phyloP scores from a whole-genome alignment of 2,888 invertebrate genomes.

The Choreutis nemorana region DNA sequence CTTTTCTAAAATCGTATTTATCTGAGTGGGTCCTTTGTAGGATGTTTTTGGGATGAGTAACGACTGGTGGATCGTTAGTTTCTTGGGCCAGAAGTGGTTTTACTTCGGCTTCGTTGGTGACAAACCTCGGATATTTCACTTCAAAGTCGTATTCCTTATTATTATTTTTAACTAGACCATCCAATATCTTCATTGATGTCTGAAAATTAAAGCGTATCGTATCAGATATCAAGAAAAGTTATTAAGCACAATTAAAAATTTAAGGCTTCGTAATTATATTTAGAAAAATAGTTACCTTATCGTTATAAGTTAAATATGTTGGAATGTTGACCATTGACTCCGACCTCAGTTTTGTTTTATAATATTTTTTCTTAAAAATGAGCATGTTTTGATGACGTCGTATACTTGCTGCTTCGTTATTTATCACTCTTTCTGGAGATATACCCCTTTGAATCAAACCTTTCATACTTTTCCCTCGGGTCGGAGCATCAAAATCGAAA shows the following conservation, averaged over 20 bases:
- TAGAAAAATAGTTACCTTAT: slow-evolving; percentile 57
- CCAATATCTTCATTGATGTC: slow-evolving; percentile 71
- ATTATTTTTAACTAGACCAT: slow-evolving; percentile 49
- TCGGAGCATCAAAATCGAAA: slow-evolving; percentile 35
- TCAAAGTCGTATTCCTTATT: slow-evolving; percentile 27
- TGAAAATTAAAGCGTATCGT: slow-evolving; percentile 27
- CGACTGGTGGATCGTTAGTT: slow-evolving; percentile 29
- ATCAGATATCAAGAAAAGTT: slow-evolving; percentile 2
- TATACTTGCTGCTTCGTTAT: slow-evolving; percentile 37
- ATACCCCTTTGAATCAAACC: slow-evolving; percentile 34
- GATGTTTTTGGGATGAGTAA: slow-evolving; percentile 24
- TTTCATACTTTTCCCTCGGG: slow-evolving; percentile 39
- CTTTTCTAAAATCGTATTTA: slow-evolving; percentile 23
- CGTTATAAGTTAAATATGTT: slow-evolving; percentile 74
- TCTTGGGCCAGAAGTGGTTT: slow-evolving; percentile 14
- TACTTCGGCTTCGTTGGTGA: slow-evolving; percentile 6
- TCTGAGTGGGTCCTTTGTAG: slow-evolving; percentile 41
- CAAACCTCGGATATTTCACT: slow-evolving; percentile 17
- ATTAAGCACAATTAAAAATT: slow-evolving; percentile 3
- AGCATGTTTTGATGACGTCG: slow-evolving; percentile 28
- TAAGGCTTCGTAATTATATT: slow-evolving; percentile 6
- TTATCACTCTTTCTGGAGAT: slow-evolving; percentile 35
- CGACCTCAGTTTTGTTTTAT: slow-evolving; percentile 24
- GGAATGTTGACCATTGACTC: slow-evolving; percentile 78
- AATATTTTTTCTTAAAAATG: slow-evolving; percentile 20